These are phyloP conservation scores for Acanthosepion lycidas DNA, from an alignment of 2,888 invertebrate genomes.

Conservation along the genomic window DNA sequence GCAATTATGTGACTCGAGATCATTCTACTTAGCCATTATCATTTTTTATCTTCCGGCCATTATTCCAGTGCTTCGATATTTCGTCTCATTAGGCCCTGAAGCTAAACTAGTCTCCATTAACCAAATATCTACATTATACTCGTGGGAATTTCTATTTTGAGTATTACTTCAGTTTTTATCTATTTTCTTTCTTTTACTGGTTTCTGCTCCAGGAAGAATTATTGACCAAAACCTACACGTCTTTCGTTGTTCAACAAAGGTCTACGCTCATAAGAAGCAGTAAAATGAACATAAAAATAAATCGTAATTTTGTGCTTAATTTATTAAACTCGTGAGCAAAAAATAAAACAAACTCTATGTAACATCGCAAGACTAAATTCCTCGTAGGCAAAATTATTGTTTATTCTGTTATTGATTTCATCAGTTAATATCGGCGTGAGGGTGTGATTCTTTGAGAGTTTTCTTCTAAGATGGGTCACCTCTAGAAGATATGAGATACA, in stretches of 20 bases:
- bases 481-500: no score
- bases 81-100: neutral
- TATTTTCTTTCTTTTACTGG: neutral
- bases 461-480: no score
- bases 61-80: neutral
- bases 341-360: no score
- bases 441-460: no score
- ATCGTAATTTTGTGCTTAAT: neutral
- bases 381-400: no score
- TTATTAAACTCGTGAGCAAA: neutral
- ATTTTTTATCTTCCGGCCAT: neutral
- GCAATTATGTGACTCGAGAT: neutral
- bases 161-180: neutral
- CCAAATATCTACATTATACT: neutral
- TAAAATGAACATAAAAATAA: neutral
- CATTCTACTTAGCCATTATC: neutral
- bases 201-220: neutral
- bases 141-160: neutral
- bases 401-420: no score
- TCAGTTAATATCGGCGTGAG: no score
- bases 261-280: neutral
- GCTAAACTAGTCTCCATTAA: neutral
- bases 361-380: no score
- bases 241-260: neutral
- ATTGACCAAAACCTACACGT: no score